These are phyloP conservation scores for Aegotheles bennettii DNA, from an alignment of 2,113 vertebrate genomes.

Conservation along the genomic window DNA sequence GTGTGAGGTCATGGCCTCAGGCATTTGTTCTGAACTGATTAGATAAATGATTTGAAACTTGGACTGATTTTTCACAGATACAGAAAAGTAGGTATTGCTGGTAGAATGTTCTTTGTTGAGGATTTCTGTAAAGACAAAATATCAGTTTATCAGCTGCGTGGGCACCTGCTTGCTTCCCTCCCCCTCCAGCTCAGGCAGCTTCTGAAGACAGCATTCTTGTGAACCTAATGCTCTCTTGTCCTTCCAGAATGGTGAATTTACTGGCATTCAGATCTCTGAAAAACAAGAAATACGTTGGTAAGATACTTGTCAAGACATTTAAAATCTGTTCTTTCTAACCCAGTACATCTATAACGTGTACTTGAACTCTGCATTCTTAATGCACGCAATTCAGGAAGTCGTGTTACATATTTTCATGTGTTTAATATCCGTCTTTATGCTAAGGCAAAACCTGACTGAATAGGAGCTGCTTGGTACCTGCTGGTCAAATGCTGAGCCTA, in stretches of 20 bases:
- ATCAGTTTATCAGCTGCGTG: not conserved
- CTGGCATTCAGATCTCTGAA: slow-evolving; percentile 49
- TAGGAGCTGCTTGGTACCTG: not conserved
- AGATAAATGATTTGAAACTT: not conserved
- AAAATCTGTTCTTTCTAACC: slow-evolving; percentile 16
- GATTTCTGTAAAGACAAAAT: not conserved
- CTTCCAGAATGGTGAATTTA: slow-evolving; percentile 53
- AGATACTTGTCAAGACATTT: slow-evolving; percentile 6
- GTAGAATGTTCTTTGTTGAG: not conserved
- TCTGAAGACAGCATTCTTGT: not conserved
- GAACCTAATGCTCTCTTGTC: slow-evolving; percentile 29
- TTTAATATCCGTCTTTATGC: not conserved
- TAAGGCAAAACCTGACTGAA: not conserved
- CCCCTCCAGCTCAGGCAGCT: not conserved
- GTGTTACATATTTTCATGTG: not conserved
- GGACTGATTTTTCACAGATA: not conserved
- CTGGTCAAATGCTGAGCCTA: not conserved
- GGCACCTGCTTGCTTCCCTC: not conserved
- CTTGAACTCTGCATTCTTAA: slow-evolving; percentile 2
- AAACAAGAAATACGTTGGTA: slow-evolving; percentile 33
- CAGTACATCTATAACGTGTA: not conserved
- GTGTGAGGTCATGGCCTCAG: not conserved
- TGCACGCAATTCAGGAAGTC: not conserved
- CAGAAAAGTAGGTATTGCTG: not conserved
- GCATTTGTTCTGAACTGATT: not conserved